phyloP scores from a whole-genome alignment of 2,888 invertebrate genomes.

The Folsomia manolachei region DNA sequence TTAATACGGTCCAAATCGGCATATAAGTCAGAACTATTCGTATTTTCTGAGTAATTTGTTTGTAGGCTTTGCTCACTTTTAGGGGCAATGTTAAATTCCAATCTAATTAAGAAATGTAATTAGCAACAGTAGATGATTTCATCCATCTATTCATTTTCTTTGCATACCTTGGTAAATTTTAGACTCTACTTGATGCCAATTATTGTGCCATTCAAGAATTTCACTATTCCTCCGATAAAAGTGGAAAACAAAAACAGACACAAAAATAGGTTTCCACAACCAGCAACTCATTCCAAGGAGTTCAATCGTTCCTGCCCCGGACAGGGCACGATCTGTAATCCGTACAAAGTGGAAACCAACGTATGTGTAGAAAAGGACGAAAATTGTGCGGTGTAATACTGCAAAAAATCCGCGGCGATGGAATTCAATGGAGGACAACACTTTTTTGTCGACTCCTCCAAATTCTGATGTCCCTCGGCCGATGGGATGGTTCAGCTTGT shows the following conservation, averaged over 20 bases:
- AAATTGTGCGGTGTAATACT: neutral
- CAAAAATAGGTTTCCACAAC: slow-evolving; percentile 21
- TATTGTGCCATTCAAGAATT: neutral
- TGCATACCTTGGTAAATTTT: slow-evolving; percentile 12
- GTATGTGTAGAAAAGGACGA: slow-evolving; percentile 10
- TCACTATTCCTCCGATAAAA: slow-evolving; percentile 11
- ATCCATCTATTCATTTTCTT: too few relatives aligned
- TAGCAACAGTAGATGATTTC: neutral
- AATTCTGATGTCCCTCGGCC: neutral
- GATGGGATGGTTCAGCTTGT: slow-evolving; percentile 3
- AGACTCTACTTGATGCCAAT: slow-evolving; percentile 12
- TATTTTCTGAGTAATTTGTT: neutral
- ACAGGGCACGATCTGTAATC: slow-evolving; percentile 1
- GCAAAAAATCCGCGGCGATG: slow-evolving; percentile 3
- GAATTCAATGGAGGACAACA: slow-evolving; percentile 8
- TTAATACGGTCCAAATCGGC: slow-evolving; percentile 6
- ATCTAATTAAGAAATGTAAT: neutral
- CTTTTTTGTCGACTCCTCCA: neutral
- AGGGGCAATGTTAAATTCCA: neutral
- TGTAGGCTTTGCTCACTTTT: neutral
- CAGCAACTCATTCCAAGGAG: slow-evolving; percentile 24
- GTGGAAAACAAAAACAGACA: neutral
- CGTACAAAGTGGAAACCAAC: slow-evolving; percentile 7
- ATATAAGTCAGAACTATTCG: neutral
- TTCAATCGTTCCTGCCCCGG: neutral